A percentile compares a stretch with the other conserved stretches of the same genome.
Conservation (phyloP, 2,797 vertebrate species). For the Spinus pinus region DNA sequence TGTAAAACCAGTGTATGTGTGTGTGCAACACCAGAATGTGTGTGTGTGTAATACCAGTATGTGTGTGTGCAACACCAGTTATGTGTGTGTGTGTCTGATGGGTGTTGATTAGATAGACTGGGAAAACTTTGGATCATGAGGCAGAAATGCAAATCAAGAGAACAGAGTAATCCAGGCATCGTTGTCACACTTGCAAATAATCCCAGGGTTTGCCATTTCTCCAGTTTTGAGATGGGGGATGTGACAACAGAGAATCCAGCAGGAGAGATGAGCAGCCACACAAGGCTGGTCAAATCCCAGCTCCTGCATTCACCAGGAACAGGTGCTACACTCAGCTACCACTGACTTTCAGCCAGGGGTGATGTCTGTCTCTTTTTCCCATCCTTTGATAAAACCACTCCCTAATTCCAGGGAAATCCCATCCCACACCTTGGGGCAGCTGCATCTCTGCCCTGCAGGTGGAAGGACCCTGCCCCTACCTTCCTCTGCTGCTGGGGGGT, state of each 20-base stretch:
- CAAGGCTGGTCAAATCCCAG: neutral
- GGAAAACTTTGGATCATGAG: neutral
- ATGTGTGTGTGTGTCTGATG: too few species aligned
- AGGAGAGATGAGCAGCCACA: neutral
- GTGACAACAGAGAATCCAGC: neutral
- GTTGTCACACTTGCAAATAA: neutral
- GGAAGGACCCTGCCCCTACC: constrained; percentile 39
- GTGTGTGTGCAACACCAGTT: accelerated
- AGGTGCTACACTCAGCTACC: neutral
- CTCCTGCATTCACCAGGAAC: neutral
- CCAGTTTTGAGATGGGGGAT: neutral
- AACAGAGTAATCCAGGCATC: neutral
- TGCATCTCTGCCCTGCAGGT: neutral
- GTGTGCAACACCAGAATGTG: neutral
- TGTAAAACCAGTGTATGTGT: too few species aligned
- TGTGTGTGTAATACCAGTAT: too few species aligned
- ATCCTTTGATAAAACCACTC: neutral
- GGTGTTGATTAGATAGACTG: neutral
- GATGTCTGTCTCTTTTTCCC: neutral
- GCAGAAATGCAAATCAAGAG: neutral
- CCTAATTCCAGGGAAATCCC: neutral
- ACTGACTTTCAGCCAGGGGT: neutral
- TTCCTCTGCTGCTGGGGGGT: constrained; percentile 74
- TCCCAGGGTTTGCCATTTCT: neutral
- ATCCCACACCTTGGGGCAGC: neutral